Evolutionary conservation across 2,113 vertebrate genomes (phyloP), one percentile per base, ranked within the genome.

Genomic region (Anthoscopus minutus): DNA sequence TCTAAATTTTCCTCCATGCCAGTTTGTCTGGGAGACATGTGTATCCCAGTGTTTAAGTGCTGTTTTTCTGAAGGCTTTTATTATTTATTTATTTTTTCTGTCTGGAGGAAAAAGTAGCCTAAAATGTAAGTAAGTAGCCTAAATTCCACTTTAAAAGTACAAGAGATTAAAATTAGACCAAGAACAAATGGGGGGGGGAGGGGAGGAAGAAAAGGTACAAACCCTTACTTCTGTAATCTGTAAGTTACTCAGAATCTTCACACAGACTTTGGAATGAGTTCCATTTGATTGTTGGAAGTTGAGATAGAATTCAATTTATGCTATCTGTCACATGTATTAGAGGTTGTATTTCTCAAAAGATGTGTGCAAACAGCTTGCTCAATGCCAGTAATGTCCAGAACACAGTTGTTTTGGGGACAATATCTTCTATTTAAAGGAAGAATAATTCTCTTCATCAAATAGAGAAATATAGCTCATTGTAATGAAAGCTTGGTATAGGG

Each of bases 21-120:
- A 15, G 2, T 2, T 65, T 61, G 16, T 35, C 10, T 74, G 17
- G 13, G 19, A 58, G 17, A 45, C 74, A 66, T 4, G 3, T 35
- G 3, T 30, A 61, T 31, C 4, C 4, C 6, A 24, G 10, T 44
- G 35, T 44, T 64, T 65, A 4, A 38, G 18, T 37, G 24, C 4
- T 1, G 0, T 33, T 64, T 38, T 8, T 65, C 3, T 69, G 9
- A 12, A 42, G 35, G 27, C 18, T 37, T 33, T 23, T 31, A 1
- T 23, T 16, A 15, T 23, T n/a, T 28, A 15, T 17, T 72, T 81
- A n/a, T n/a, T 38, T 42, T 28, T 23, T 67, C 33, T 66, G 0
- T 13, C 3, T 20, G 6, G 7, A 8, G 8, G 33, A 70, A 77
- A 90, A 33, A 11, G 15, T 50, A 23, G 23, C 5, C 14, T 71